Evolutionary conservation across 2,888 invertebrate species (phyloP), one percentile per base, ranked within the genome.

Genomic region (Bellardia bayeri): DNA sequence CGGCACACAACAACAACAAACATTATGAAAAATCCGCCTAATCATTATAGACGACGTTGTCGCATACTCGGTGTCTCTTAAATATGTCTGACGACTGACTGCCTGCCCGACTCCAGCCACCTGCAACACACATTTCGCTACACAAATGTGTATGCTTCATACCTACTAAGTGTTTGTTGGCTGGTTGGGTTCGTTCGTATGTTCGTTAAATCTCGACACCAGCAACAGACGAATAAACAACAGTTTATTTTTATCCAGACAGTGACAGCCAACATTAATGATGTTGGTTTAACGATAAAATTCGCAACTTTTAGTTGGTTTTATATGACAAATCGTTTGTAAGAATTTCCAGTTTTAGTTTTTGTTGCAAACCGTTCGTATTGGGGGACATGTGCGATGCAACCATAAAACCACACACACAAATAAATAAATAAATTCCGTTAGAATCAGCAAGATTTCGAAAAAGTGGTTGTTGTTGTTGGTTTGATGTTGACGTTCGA

Each of bases 191-290:
- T n/a, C 8, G 16, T 56, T 3, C 13, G 6, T 33, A 49, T 49
- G 49, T 64, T 58, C 13, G 54, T 49, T 23, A 7, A 49, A 45
- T 69, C 61, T 13, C 58, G 23, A 30, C 51, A 45, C 4, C n/a
- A 58, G 33, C 33, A 40, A 40, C 5, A 64, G 40, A 64, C 64
- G 42, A 42, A 42, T 14, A 23, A 54, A 56, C 33, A 42, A 58
- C 61, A 63, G 63, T 69, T 81, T 72, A 64, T 81, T 81, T 81
- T 66, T 81, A 66, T 72, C 66, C 74, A 81, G 81, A 74, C 75
- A 61, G 14, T 68, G 68, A 68, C 68, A 58, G 30, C 49, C 75
- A 82, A 75, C 75, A 68, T 69, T 71, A 14, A 49, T 64, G 42
- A 81, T 66, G 69, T 63, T 42, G 42, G 56, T 61, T 49, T 45